A percentile compares a stretch with the other conserved stretches of the same genome.
Conservation (phyloP, 2,888 invertebrate genomes). For the Ramazzottius varieornatus region DNA sequence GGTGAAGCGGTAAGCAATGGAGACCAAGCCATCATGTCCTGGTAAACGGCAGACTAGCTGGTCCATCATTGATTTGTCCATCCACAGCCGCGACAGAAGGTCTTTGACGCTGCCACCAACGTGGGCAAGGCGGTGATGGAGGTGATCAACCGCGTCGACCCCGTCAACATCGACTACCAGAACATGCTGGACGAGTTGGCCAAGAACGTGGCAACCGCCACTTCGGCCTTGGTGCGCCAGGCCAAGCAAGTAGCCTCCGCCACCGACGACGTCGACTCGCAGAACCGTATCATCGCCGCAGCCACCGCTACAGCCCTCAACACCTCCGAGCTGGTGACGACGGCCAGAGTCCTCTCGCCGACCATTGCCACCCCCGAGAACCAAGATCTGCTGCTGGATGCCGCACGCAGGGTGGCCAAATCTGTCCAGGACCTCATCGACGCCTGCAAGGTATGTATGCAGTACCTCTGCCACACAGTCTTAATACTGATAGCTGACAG, state of each 20-base stretch:
- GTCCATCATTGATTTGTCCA: background rate
- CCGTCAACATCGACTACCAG: constrained; percentile 14
- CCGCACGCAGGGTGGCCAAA: constrained; percentile 67
- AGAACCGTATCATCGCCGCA: constrained; percentile 66
- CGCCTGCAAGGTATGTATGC: constrained; percentile 15
- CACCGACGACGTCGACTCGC: constrained; percentile 50
- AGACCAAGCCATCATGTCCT: constrained; percentile 9
- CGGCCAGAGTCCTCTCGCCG: constrained; percentile 48
- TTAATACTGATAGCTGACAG: background rate
- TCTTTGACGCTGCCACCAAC: constrained; percentile 74
- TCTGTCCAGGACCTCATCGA: constrained; percentile 67
- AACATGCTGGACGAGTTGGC: constrained; percentile 76
- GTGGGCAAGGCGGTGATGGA: constrained; percentile 84
- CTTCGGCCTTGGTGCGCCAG: constrained; percentile 75
- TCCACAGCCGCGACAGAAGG: constrained; percentile 52
- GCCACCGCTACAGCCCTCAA: constrained; percentile 90
- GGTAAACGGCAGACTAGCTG: background rate
- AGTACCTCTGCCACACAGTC: background rate
- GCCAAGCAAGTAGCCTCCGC: constrained; percentile 78
- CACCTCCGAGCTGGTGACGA: constrained; percentile 86
- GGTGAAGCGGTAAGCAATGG: constrained; percentile 44
- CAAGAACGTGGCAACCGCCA: constrained; percentile 89
- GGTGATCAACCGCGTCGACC: background rate
- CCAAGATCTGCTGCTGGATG: constrained; percentile 64
- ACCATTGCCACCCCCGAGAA: constrained; percentile 32